Conservation (phyloP, 30 jellyfish, hydroid and myxozoan species). For the Aurelia sp. region DNA sequence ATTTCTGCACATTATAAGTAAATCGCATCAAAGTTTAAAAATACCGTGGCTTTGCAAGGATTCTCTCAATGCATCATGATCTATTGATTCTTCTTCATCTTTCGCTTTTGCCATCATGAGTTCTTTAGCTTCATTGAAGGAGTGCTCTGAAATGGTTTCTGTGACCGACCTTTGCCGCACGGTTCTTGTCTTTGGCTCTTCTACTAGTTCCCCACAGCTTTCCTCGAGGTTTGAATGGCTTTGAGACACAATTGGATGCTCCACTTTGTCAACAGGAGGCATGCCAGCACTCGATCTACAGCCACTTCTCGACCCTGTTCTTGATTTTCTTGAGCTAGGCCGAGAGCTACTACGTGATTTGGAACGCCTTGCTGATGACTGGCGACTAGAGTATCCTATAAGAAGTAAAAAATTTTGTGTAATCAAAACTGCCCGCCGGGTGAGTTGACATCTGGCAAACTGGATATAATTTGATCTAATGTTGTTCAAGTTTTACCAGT, state of each 20-base stretch:
- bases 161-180: conserved; percentile 24
- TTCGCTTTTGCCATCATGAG: conserved; percentile 9
- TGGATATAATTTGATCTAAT: no score
- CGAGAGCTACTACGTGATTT: conserved; percentile 76
- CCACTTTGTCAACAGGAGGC: conserved; percentile 71
- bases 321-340: conserved; percentile 71
- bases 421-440: no score
- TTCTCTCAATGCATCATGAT: conserved; percentile 12
- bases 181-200: conserved; percentile 36
- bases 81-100: conserved; percentile 4
- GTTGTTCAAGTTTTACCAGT: no score
- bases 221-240: neutral
- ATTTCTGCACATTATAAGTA: no score
- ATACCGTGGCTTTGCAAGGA: conserved; percentile 51
- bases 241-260: conserved; percentile 10
- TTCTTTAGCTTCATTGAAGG: neutral
- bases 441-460: no score
- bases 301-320: conserved; percentile 52
- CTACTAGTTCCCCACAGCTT: neutral
- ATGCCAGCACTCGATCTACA: conserved; percentile 26
- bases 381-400: conserved; percentile 76
- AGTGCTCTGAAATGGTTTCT: conserved; percentile 10
- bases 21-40: neutral
- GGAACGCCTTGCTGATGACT: conserved; percentile 69
- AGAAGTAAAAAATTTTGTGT: neutral